Evolutionary conservation across 2,888 invertebrate species (phyloP).

Genomic region (Petrophora chlorosata): DNA sequence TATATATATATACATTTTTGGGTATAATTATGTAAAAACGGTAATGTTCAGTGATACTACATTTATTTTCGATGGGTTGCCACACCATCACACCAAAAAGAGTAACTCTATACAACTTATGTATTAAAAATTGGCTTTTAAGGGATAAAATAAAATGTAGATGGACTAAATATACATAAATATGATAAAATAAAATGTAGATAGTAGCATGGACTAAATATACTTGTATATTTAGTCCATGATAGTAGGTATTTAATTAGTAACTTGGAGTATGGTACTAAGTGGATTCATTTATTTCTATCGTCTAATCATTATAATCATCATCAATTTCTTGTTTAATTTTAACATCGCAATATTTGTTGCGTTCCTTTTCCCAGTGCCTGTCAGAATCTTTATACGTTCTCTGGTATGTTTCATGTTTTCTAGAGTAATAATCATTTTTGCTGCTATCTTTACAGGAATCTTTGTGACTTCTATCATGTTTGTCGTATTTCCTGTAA

Average conservation of each 20-base stretch:
- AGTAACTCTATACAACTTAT: too few relatives aligned
- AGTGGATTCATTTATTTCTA: slow-evolving; percentile 26
- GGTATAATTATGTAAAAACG: slow-evolving; percentile 10
- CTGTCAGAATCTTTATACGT: slow-evolving; percentile 9
- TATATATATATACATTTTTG: background rate
- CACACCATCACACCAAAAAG: too few relatives aligned
- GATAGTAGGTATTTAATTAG: too few relatives aligned
- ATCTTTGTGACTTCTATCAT: slow-evolving; percentile 1
- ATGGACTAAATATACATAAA: too few relatives aligned
- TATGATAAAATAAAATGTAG: too few relatives aligned
- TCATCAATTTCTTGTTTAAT: slow-evolving; percentile 14
- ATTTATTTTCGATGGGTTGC: too few relatives aligned
- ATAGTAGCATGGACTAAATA: too few relatives aligned
- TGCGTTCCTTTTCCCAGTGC: slow-evolving; percentile 26
- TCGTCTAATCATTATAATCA: slow-evolving; percentile 19
- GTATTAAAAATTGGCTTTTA: too few relatives aligned
- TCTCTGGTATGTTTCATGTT: background rate
- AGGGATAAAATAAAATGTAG: too few relatives aligned
- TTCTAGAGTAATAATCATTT: slow-evolving; percentile 1
- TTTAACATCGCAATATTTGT: slow-evolving; percentile 14
- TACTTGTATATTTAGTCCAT: too few relatives aligned
- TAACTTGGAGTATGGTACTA: too few relatives aligned
- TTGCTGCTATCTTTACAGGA: background rate
- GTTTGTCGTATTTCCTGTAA: slow-evolving; percentile 3
- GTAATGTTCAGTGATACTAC: slow-evolving; percentile 8